Percentiles rank a stretch among this genome's conserved stretches.
These are phyloP conservation scores for Leptopilina clavipes DNA, from an alignment of 1,140 invertebrate species.

Conservation along the genomic window DNA sequence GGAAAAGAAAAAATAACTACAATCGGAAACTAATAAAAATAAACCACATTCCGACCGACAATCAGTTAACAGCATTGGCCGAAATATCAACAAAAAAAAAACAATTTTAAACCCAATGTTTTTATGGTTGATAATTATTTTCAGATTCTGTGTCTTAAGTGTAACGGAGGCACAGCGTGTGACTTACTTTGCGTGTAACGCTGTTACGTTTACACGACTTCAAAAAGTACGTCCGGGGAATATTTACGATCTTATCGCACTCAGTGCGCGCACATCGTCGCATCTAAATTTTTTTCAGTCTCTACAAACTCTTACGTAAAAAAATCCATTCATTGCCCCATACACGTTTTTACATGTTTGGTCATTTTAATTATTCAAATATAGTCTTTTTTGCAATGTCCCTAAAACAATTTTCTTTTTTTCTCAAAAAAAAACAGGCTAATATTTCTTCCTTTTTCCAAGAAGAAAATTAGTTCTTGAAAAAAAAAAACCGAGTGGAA, in stretches of 20 bases:
- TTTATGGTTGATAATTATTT: conserved; percentile 20
- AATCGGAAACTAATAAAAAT: no score
- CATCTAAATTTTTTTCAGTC: conserved; percentile 11
- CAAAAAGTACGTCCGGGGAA: conserved; percentile 49
- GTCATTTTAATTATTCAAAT: background rate
- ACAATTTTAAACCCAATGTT: background rate
- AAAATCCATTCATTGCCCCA: background rate
- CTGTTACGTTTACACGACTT: conserved; percentile 65
- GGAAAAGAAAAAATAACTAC: no score
- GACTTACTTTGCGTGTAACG: conserved; percentile 62
- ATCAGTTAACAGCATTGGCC: background rate
- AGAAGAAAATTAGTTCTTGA: background rate
- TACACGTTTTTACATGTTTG: background rate
- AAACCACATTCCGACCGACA: background rate
- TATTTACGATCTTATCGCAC: conserved; percentile 58
- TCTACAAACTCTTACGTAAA: conserved; percentile 9
- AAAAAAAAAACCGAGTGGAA: no score
- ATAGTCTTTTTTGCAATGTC: background rate
- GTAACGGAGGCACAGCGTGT: conserved; percentile 50
- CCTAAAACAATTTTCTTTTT: no score
- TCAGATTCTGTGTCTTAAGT: background rate
- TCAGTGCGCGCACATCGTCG: background rate
- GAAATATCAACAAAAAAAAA: background rate
- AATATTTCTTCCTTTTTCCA: background rate
- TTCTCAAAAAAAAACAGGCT: no score